Evolutionary conservation across 2,888 invertebrate genomes (phyloP).

Genomic region (Synergus umbraculus): DNA sequence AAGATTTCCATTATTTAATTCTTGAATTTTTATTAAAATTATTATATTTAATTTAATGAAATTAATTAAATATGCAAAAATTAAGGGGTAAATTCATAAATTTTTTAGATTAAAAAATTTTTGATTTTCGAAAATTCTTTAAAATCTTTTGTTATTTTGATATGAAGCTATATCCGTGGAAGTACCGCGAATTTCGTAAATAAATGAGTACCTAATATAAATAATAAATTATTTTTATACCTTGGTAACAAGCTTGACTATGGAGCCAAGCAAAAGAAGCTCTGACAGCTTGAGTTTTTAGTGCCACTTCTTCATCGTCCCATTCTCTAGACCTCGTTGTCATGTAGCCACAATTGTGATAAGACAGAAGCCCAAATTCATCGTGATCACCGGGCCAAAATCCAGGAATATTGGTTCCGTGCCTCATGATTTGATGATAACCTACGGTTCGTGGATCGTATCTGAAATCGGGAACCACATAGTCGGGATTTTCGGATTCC

Average conservation of each 20-base stretch:
- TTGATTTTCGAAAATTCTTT: too few species aligned
- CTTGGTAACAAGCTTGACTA: slow-evolving; percentile 89
- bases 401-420: slow-evolving; percentile 88
- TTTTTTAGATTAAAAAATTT: too few species aligned
- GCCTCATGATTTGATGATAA: slow-evolving; percentile 79
- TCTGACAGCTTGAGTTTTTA: slow-evolving; percentile 87
- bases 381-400: slow-evolving; percentile 90
- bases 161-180: too few species aligned
- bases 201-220: too few species aligned
- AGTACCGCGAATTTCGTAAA: too few species aligned
- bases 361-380: slow-evolving; percentile 89
- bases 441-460: slow-evolving; percentile 83
- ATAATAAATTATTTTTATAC: slow-evolving; percentile 61
- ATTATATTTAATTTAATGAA: too few species aligned
- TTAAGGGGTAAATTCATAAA: too few species aligned
- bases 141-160: too few species aligned
- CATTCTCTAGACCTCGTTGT: slow-evolving; percentile 77
- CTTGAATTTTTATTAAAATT: too few species aligned
- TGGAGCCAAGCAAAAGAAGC: slow-evolving; percentile 89
- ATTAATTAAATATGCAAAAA: too few species aligned
- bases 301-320: slow-evolving; percentile 82
- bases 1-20: too few species aligned
- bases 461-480: slow-evolving; percentile 80
- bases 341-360: slow-evolving; percentile 84
- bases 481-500: slow-evolving; percentile 80